A percentile compares a stretch with the other conserved stretches of the same genome.
Conservation (phyloP, 2,113 vertebrate species). For the Microcebus griseorufus region DNA sequence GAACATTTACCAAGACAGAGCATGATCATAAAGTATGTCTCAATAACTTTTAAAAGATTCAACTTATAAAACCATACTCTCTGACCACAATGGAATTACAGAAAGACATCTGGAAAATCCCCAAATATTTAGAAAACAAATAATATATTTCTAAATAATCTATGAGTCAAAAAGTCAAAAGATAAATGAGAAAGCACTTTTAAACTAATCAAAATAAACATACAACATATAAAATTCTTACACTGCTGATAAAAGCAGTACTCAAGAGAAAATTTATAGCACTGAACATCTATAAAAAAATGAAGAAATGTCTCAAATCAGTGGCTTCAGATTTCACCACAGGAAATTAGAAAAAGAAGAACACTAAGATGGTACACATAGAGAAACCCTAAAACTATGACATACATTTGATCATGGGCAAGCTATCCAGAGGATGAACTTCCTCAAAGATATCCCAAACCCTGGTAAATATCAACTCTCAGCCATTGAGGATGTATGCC, state of each 20-base stretch:
- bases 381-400: not conserved
- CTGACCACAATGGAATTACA: not conserved
- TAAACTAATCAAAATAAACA: conserved; percentile 33
- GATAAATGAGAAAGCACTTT: conserved; percentile 21
- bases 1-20: not conserved
- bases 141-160: conserved; percentile 16
- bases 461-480: not conserved
- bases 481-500: not conserved
- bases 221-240: not conserved
- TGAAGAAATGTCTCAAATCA: conserved; percentile 2
- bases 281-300: not conserved
- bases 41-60: conserved; percentile 7
- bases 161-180: conserved; percentile 11
- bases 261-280: not conserved
- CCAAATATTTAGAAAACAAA: conserved; percentile 34
- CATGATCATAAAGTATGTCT: not conserved
- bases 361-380: not conserved
- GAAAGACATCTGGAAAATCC: conserved; percentile 29
- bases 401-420: not conserved
- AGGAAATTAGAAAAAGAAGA: conserved; percentile 23
- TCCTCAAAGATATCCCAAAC: not conserved
- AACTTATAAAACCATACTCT: conserved; percentile 13
- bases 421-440: not conserved
- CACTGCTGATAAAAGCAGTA: not conserved
- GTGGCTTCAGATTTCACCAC: not conserved